Base-by-base conservation (phyloP, 2,888 invertebrate species). In the Noctua pronuba region DNA sequence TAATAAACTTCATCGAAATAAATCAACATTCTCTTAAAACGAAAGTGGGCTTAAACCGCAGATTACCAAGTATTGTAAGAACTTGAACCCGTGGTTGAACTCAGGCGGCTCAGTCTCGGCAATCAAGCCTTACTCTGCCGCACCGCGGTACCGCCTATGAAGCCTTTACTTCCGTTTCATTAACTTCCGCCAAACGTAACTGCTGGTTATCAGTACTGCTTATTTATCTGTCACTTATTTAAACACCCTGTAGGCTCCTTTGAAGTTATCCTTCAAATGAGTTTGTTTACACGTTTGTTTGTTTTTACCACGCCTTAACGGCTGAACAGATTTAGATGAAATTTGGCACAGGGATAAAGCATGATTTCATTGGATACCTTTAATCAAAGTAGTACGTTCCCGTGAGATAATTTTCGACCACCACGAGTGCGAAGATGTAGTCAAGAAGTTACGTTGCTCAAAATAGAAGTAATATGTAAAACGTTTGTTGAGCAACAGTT, bases 81-180 rank as follows among this genome's bases (percentile, higher is more conserved):
- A 62, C 74, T 84, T 84, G 85, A 84, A 80, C 82, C 67, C 55
- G 80, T 5, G 81, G 18, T 71, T 82, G 81, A 84, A 82, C 82
- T 70, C 85, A 8, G 4, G 24, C 64, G 64, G 64, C 38, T 24
- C n/a, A 8, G 65, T 21, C 73, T 18, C 60, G 44, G 65, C 69
- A 80, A 44, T 79, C 44, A 52, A 72, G 67, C 38, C 62, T 64
- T 16, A 16, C 52, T 31, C 44, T 64, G 73, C 44, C 58, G 2
- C 41, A 16, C n/a, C n/a, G 65, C n/a, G 41, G 16, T 41, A 52
- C 74, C 70, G 28, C 84, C 60, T 66, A 44, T 64, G 62, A 18
- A 67, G 21, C 68, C 16, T 24, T 58, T 41, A 82, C 75, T 75
- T 80, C 81, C 82, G 65, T 24, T 68, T 6, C 1, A 13, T 52